A percentile compares a stretch with the other conserved stretches of the same genome.
These are phyloP conservation scores for Acheta domesticus DNA, from an alignment of 2,888 invertebrate species.

Conservation along the genomic window DNA sequence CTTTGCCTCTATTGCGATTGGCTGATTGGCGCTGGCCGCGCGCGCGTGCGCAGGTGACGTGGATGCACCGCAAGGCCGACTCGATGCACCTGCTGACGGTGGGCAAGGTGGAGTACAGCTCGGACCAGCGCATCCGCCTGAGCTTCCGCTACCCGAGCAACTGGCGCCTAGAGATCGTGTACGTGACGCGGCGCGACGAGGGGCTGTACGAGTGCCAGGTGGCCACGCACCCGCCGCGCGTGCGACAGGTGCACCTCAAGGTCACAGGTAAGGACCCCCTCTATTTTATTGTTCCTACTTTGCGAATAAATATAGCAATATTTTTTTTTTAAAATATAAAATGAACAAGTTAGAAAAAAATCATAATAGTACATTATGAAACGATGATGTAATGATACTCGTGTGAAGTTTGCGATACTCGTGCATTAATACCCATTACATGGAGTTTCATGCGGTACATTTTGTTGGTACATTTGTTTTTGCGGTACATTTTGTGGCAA, in stretches of 20 bases:
- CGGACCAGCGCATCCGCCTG: constrained; percentile 56
- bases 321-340: no score
- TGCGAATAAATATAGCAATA: not conserved
- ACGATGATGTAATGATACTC: no score
- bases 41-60: constrained; percentile 53
- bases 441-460: no score
- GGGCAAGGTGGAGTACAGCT: constrained; percentile 56
- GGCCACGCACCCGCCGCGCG: constrained; percentile 60
- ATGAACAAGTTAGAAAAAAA: no score
- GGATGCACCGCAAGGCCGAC: constrained; percentile 56
- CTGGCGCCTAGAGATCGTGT: constrained; percentile 60
- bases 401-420: no score
- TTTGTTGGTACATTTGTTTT: no score
- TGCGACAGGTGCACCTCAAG: constrained; percentile 57
- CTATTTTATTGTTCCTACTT: no score
- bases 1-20: no score
- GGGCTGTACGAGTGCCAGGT: constrained; percentile 64
- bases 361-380: no score
- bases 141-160: constrained; percentile 60
- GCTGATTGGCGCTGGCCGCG: no score
- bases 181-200: constrained; percentile 57
- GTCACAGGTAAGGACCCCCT: constrained; percentile 49
- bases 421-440: no score
- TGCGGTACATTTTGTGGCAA: no score
- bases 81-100: constrained; percentile 59